Evolutionary conservation across 2,113 vertebrate genomes (phyloP), one percentile per base, ranked within the genome.

Genomic region (Rhodinocichla rosea): DNA sequence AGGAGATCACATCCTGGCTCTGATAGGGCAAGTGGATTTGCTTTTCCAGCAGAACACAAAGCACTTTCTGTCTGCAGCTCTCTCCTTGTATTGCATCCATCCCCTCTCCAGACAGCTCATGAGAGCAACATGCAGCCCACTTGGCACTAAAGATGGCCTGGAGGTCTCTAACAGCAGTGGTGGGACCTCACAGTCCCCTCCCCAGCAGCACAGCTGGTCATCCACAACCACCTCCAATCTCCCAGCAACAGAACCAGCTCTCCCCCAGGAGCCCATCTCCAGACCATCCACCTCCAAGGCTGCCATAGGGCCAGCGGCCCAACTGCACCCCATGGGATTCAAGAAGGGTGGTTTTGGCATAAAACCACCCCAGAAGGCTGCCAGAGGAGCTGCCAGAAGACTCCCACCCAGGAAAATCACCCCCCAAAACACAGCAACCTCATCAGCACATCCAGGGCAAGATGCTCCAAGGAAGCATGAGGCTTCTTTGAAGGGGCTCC

Each of bases 391-490:
- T 83, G 47, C 35, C 32, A 74, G 42, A 24, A 62, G n/a, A 37
- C 37, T 47, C 37, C 33, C 4, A 2, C n/a, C n/a, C 30, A 69
- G 45, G 24, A 60, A 88, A 73, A 74, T 15, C 37, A 21, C 10
- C 17, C 49, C 21, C 9, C 7, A 52, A 23, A 76, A 50, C 11
- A n/a, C 20, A 56, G 20, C 53, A 21, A 35, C 17, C 17, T 44
- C 59, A 76, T 53, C 5, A 1, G 49, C 1, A 2, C 32, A 62
- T 44, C 13, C 37, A 30, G 35, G 26, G 35, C 73, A 63, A 50
- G 18, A 24, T 6, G 14, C 32, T 68, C 24, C 4, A 63, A 78
- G 56, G 28, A 76, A 82, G 26, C 1, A 0, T 1, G 9, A 50
- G 15, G 24, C 8, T 67, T 5, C 32, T 77, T 27, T 32, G 40